phyloP scores from a whole-genome alignment of 2,113 vertebrate genomes.

The Tricholaema leucomelas region DNA sequence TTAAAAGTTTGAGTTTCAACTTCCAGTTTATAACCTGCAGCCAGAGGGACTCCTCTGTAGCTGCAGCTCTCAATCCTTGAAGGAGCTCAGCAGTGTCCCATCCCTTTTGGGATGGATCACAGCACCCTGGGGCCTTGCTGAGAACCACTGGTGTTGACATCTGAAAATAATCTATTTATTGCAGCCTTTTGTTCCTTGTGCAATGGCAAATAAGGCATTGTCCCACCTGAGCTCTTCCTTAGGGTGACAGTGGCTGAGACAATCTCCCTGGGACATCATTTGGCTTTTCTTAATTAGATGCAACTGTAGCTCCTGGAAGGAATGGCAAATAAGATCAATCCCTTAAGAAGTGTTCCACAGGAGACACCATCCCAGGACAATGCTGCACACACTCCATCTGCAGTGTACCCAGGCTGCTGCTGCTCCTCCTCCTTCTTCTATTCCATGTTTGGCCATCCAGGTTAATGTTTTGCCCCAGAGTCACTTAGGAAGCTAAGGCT shows the following conservation, averaged over 20 bases:
- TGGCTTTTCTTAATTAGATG: neutral
- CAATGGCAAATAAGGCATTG: neutral
- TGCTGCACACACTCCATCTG: neutral
- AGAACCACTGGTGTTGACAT: constrained; percentile 2
- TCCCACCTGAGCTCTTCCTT: constrained; percentile 35
- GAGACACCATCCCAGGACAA: neutral
- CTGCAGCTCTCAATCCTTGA: neutral
- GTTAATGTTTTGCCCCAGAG: neutral
- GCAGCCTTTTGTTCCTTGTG: neutral
- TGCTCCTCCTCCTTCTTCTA: neutral
- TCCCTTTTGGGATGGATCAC: neutral
- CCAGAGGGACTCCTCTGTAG: neutral
- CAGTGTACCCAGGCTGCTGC: neutral
- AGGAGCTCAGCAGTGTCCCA: neutral
- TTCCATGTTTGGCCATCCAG: neutral
- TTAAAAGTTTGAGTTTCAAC: constrained; percentile 22
- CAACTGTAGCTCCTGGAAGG: neutral
- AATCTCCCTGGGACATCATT: neutral
- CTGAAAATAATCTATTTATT: neutral
- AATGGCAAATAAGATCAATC: neutral
- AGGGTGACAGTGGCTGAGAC: constrained; percentile 1
- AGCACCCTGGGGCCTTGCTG: neutral
- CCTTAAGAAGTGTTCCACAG: neutral
- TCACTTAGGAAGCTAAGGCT: neutral
- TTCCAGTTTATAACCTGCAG: neutral